These are phyloP conservation scores for Seriola aureovittata DNA, from an alignment of 2,113 vertebrate genomes.

Conservation along the genomic window DNA sequence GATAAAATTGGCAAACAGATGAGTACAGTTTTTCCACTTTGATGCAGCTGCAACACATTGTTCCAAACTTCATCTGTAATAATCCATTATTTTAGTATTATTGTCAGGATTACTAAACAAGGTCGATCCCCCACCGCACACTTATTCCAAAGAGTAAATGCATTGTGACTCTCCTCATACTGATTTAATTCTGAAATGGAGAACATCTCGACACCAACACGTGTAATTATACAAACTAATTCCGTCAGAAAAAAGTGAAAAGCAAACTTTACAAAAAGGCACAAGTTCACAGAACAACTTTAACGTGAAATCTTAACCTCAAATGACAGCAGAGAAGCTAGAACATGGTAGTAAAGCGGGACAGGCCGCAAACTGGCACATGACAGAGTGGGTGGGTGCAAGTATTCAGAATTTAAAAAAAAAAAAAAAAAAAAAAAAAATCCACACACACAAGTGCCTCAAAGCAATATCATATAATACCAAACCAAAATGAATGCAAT, in stretches of 20 bases:
- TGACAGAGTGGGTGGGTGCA: background rate
- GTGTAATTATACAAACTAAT: background rate
- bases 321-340: constrained; percentile 19
- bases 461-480: background rate
- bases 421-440: background rate
- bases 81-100: background rate
- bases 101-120: background rate
- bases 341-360: background rate
- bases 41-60: background rate
- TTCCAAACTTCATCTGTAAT: background rate
- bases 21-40: background rate
- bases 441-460: background rate
- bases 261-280: constrained; percentile 22
- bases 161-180: background rate
- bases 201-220: background rate
- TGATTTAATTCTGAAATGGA: constrained; percentile 11
- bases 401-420: background rate
- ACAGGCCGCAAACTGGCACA: background rate
- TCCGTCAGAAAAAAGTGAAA: background rate
- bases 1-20: background rate
- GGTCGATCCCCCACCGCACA: background rate
- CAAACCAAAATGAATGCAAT: background rate
- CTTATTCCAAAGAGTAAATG: background rate
- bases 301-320: background rate
- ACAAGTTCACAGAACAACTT: constrained; percentile 11